Base-by-base conservation (phyloP, 2,113 vertebrate species). In the Holacanthus passer region DNA sequence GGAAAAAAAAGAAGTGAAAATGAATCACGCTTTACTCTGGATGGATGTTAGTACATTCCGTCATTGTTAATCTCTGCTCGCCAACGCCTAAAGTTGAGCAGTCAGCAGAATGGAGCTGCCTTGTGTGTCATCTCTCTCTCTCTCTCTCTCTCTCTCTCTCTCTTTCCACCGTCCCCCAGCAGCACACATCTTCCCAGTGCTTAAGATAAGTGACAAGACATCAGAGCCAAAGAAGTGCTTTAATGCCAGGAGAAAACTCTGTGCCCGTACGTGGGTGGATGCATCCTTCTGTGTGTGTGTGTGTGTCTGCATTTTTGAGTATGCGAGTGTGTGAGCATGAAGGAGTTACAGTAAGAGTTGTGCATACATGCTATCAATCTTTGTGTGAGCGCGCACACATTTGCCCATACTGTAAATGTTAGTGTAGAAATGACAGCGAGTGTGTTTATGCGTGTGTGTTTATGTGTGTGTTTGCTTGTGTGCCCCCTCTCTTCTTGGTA, bases 131-230 rank as follows among this genome's bases (percentile, higher is more conserved):
- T 91, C 85, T 77, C 83, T 73, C 77, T 71, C 67, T 53, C 70
- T 53, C 47, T 63, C 76, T 65, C 72, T 48, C 74, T 88, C 83
- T 73, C 77, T 71, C 67, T 53, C 70, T 53, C 47, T 63, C 76
- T 65, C 72, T 48, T 71, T 88, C 55, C 66, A 41, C 78, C 88
- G 88, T 82, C 85, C 77, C 82, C 77, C 82, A 83, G 80, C 50
- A 22, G 74, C 77, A 84, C 87, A 88, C 89, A 80, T 92, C 86
- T 86, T 91, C 82, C 86, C 81, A 83, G 81, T 87, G 91, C 91
- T 95, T 92, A 92, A 92, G 91, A 92, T 94, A 94, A 94, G 93
- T 90, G 92, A 95, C 93, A 93, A 92, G 89, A 89, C 90, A 91
- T 93, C 93, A 87, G 90, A 91, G 91, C 88, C 87, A 88, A 91